These are phyloP conservation scores for Hydrochoerus hydrochaeris DNA, from an alignment of 2,113 vertebrate genomes.

Conservation along the genomic window DNA sequence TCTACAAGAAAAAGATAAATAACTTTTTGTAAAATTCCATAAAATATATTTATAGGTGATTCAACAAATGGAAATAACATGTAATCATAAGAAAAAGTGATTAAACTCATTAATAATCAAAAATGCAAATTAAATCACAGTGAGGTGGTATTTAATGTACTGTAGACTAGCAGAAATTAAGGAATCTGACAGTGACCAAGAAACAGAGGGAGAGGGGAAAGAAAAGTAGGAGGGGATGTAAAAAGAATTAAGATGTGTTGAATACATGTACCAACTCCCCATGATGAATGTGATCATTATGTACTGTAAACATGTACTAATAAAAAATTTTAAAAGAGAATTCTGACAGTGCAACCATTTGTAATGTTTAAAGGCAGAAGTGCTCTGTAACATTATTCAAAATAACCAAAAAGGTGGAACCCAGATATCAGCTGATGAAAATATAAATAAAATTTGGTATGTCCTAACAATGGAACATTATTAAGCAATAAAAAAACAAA, in stretches of 20 bases:
- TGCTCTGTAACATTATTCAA: background rate
- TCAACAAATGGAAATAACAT: background rate
- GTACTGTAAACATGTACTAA: background rate
- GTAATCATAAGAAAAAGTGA: background rate
- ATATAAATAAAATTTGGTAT: background rate
- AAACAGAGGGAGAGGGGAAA: background rate
- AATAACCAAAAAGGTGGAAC: constrained; percentile 20
- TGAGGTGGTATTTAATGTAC: background rate
- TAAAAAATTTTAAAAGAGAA: background rate
- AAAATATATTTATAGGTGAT: background rate
- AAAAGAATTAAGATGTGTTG: background rate
- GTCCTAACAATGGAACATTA: background rate
- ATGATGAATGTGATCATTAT: background rate
- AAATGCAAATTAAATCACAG: constrained; percentile 28
- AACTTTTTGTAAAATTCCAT: background rate
- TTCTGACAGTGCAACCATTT: background rate
- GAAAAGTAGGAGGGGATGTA: background rate
- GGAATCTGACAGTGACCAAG: background rate
- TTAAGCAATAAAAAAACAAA: constrained; percentile 42
- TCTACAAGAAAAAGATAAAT: constrained; percentile 20
- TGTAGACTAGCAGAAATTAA: constrained; percentile 4
- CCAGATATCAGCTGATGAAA: background rate
- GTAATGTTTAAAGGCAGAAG: background rate
- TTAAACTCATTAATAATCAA: background rate
- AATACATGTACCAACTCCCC: background rate